Conservation (phyloP, 2,888 invertebrate species). For the Cynaeus angustus region DNA sequence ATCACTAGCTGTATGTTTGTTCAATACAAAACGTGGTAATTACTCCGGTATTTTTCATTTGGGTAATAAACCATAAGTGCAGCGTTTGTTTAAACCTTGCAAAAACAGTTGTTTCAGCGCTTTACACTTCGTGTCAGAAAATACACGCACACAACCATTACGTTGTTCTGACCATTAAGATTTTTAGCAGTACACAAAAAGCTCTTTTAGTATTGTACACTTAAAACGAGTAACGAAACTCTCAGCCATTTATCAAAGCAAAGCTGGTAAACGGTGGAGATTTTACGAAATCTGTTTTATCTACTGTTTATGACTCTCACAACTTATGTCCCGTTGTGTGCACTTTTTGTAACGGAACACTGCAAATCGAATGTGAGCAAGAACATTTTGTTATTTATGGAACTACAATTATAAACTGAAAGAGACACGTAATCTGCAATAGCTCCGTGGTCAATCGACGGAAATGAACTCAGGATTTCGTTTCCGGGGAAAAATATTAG, state of each 20-base stretch:
- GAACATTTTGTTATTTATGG: conserved; percentile 28
- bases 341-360: conserved; percentile 27
- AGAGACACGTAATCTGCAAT: conserved; percentile 4
- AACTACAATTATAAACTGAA: conserved; percentile 18
- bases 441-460: conserved; percentile 51
- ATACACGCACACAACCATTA: conserved; percentile 16
- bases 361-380: conserved; percentile 25
- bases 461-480: conserved; percentile 55
- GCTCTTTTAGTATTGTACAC: conserved; percentile 29
- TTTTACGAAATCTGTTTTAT: conserved; percentile 44
- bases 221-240: conserved; percentile 35
- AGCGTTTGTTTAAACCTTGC: background rate
- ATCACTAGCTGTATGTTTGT: too few relatives aligned
- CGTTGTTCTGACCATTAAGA: conserved; percentile 20
- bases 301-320: conserved; percentile 41
- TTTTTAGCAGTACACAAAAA: conserved; percentile 35
- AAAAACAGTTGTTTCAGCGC: conserved; percentile 12
- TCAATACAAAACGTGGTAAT: background rate
- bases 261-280: conserved; percentile 38
- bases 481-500: too few relatives aligned
- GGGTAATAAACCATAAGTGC: background rate
- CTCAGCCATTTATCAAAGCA: conserved; percentile 40
- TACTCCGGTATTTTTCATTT: too few relatives aligned
- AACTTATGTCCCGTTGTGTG: conserved; percentile 35
- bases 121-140: conserved; percentile 4